Conservation (phyloP, 2,888 invertebrate species). For the Amaurobius ferox region DNA sequence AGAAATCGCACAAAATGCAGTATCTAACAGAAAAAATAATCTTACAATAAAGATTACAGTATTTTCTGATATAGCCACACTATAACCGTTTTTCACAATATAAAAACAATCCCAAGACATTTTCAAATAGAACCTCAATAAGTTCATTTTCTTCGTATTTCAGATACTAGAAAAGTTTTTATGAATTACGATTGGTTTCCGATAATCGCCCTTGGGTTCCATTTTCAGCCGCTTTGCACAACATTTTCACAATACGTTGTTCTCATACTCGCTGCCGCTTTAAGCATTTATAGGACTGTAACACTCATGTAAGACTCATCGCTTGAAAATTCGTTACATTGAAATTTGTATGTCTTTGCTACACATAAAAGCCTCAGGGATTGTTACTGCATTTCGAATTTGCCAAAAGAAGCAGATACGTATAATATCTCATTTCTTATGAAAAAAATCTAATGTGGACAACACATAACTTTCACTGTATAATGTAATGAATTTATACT, state of each 20-base stretch:
- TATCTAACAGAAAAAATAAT: constrained; percentile 18
- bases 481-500: too few species aligned
- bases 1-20: constrained; percentile 26
- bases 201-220: constrained; percentile 36
- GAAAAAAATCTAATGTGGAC: too few species aligned
- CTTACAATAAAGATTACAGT: constrained; percentile 62
- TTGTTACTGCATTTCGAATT: too few species aligned
- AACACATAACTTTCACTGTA: too few species aligned
- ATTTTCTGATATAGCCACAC: constrained; percentile 52
- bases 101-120: neutral
- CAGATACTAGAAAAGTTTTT: neutral
- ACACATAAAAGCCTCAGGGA: too few species aligned
- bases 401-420: too few species aligned
- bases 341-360: too few species aligned
- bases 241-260: neutral
- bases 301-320: neutral
- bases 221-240: neutral
- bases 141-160: neutral
- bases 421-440: too few species aligned
- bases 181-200: constrained; percentile 48
- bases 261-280: neutral
- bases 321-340: neutral
- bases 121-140: neutral
- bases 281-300: too few species aligned
- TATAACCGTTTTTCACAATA: constrained; percentile 6